Evolutionary conservation across 53 echinoderm and acorn worm genomes (phyloP).

Genomic region (Henricia sp.): DNA sequence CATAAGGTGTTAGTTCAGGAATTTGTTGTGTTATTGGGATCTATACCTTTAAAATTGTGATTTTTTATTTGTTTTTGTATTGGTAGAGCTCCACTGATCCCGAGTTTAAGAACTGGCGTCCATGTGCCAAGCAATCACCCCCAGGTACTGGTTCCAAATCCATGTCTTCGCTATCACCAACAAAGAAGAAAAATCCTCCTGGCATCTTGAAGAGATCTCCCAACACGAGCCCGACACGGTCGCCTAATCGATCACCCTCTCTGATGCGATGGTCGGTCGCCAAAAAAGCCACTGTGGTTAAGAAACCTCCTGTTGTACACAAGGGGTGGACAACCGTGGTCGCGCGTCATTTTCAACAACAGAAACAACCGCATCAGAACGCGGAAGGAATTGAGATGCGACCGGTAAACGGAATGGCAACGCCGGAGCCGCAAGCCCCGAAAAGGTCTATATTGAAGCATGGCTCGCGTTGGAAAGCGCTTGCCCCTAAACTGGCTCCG

Average conservation of each 20-base stretch:
- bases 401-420: slow-evolving; percentile 20
- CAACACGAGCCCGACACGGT: slow-evolving; percentile 50
- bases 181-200: slow-evolving; percentile 31
- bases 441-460: slow-evolving; percentile 52
- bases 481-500: slow-evolving; percentile 50
- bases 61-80: neutral
- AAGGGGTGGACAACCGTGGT: slow-evolving; percentile 40
- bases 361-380: neutral
- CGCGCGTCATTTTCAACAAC: slow-evolving; percentile 31
- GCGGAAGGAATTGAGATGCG: slow-evolving; percentile 18
- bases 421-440: neutral
- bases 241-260: slow-evolving; percentile 32
- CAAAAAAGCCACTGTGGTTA: slow-evolving; percentile 33
- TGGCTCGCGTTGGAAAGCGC: slow-evolving; percentile 51
- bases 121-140: slow-evolving; percentile 36
- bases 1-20: no score
- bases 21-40: no score
- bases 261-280: slow-evolving; percentile 20
- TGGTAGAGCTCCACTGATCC: slow-evolving; percentile 31
- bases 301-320: slow-evolving; percentile 27
- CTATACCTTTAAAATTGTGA: neutral
- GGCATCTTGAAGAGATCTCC: slow-evolving; percentile 49
- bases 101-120: slow-evolving; percentile 57
- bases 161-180: slow-evolving; percentile 18
- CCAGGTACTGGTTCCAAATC: neutral